Evolutionary conservation across 2,113 vertebrate genomes (phyloP).

Genomic region (Ploceus nigricollis): DNA sequence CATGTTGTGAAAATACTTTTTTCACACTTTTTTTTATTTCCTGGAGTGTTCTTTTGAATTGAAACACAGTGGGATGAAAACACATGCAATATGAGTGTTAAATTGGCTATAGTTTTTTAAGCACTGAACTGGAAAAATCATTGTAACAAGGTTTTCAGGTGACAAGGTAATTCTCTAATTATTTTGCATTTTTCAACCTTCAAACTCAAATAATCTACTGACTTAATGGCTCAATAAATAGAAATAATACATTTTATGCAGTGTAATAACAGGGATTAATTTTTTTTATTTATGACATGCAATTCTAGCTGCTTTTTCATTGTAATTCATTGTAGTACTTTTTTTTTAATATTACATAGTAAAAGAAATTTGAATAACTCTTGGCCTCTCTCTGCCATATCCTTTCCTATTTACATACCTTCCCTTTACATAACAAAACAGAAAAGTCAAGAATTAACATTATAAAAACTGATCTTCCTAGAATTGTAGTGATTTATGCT

Average conservation of each 20-base stretch:
- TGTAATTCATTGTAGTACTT: background rate
- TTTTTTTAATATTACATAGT: background rate
- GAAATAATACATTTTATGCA: background rate
- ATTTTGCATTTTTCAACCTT: background rate
- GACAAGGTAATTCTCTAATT: background rate
- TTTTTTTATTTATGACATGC: background rate
- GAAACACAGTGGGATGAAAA: background rate
- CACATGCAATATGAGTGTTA: background rate
- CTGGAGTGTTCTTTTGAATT: background rate
- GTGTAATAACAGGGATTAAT: background rate
- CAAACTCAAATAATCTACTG: background rate
- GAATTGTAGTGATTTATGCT: background rate
- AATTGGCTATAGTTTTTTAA: background rate
- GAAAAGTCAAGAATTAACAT: background rate
- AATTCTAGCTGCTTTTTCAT: background rate
- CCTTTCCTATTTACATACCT: background rate
- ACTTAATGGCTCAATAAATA: background rate
- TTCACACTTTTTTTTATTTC: background rate
- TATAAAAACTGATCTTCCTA: background rate
- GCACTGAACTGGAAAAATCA: background rate
- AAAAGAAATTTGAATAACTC: background rate
- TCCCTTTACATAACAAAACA: background rate
- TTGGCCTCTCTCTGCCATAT: background rate
- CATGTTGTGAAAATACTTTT: background rate
- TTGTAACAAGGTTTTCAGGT: background rate